Conservation (phyloP, 1,140 invertebrate species). For the Tenebrio molitor region DNA sequence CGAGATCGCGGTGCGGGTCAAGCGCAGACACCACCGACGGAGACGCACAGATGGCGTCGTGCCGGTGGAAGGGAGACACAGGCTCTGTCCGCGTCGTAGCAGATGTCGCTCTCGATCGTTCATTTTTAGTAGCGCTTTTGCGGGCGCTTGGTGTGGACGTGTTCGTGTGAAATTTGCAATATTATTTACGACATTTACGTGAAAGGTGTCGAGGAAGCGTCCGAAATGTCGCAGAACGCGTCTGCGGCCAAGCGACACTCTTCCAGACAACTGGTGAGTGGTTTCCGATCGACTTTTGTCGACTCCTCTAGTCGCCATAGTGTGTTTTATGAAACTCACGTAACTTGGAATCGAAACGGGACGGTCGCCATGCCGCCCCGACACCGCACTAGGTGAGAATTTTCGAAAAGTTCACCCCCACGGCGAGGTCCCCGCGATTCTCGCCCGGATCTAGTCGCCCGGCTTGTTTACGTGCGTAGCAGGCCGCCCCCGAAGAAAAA, state of each 20-base stretch:
- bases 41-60: neutral
- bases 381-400: neutral
- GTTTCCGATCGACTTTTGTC: conserved; percentile 31
- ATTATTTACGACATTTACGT: conserved; percentile 57
- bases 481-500: too few relatives aligned
- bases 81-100: neutral
- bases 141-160: conserved; percentile 56
- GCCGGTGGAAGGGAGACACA: neutral
- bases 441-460: too few relatives aligned
- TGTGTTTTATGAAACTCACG: conserved; percentile 53
- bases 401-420: too few relatives aligned
- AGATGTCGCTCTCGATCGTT: conserved; percentile 4
- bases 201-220: conserved; percentile 44
- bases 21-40: neutral
- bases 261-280: conserved; percentile 58
- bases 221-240: conserved; percentile 55
- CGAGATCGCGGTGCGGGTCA: conserved; percentile 6
- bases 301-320: conserved; percentile 53
- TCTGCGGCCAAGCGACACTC: conserved; percentile 53
- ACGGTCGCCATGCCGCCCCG: conserved; percentile 57
- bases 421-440: too few relatives aligned
- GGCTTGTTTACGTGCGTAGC: too few relatives aligned
- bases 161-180: conserved; percentile 47
- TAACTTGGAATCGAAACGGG: conserved; percentile 50
- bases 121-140: conserved; percentile 61